Evolutionary conservation across 1,140 invertebrate genomes (phyloP), one percentile per base, ranked within the genome.

Genomic region (Oryzaephilus surinamensis): DNA sequence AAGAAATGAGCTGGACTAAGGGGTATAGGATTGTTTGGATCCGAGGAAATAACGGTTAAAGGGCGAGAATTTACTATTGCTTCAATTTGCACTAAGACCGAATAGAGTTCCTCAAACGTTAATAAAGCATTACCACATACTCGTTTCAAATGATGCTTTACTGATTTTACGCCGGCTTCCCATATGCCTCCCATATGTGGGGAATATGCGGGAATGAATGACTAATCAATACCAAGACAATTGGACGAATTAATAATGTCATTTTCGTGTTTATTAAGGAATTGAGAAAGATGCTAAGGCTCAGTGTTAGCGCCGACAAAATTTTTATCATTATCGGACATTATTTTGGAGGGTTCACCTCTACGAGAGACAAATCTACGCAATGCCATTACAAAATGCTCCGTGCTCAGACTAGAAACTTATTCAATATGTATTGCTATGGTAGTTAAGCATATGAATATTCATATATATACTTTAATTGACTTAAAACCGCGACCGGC

Each of bases 1-100:
- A 64, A 36, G 39, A 64, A 64, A 46, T 64, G 58, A 12, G 43
- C 56, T n/a, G 60, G 58, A n/a, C 59, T 59, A 3, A 60, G 36
- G 6, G 31, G n/a, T 3, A 17, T 10, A 4, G 47, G 32, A 26
- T 60, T 55, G 34, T 48, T 41, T 15, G 48, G 33, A 42, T 52
- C 48, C 18, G 24, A 40, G 8, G 45, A 47, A 8, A 58, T 16
- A 6, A 46, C 46, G 13, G 32, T 38, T 6, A 62, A 18, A 7
- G 61, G 57, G 8, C 62, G 19, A 5, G 44, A 54, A 41, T 61
- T 60, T 2, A 63, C 31, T 4, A 45, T 33, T n/a, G 51, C 49
- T 36, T 57, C 53, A 6, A 54, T 36, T 32, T 51, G 43, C 6
- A 20, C 11, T 15, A 59, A 38, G 13, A 48, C 32, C 15, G 52